Evolutionary conservation across 2,888 invertebrate genomes (phyloP), one percentile per base, ranked within the genome.

Genomic region (Machimus rusticus): DNA sequence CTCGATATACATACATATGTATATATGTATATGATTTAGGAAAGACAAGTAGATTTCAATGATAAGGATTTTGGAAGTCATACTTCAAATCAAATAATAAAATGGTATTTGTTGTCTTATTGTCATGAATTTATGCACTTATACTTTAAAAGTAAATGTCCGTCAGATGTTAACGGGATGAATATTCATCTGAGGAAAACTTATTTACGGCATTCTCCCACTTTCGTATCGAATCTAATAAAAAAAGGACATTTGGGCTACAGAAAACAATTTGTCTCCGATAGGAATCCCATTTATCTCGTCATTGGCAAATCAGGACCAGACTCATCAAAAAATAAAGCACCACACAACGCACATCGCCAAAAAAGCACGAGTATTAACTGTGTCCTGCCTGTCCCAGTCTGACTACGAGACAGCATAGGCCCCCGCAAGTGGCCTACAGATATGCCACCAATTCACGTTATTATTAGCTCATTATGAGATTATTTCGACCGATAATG

Each of bases 381-480:
- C 78, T 46, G 16, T 77, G 2, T 6, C 77, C 77, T n/a, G n/a
- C 5, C 37, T 39, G 0, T 31, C 12, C 2, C 16, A n/a, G 34
- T 1, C 34, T 51, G 14, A n/a, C 51, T 16, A 8, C 12, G 46
- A 5, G 28, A 2, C 81, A 14, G 19, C 81, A n/a, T 55, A 28
- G 34, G 82, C 19, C n/a, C 34, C 82, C n/a, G 39, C 74, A 43
- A 12, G 46, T 39, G 37, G 66, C 82, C 88, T 76, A 37, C 88
- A 86, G 81, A 86, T 86, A 86, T 87, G 84, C 88, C 84, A 87
- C 86, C 87, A 87, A 84, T 87, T 77, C 77, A 86, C 87, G 87
- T 86, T 87, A 85, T 88, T 88, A 87, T 88, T 87, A 88, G 88
- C 87, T 88, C 88, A 88, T 88, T 88, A 88, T 87, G 87, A 88